Evolutionary conservation across 2,113 vertebrate species (phyloP).

Genomic region (Glareola pratincola): DNA sequence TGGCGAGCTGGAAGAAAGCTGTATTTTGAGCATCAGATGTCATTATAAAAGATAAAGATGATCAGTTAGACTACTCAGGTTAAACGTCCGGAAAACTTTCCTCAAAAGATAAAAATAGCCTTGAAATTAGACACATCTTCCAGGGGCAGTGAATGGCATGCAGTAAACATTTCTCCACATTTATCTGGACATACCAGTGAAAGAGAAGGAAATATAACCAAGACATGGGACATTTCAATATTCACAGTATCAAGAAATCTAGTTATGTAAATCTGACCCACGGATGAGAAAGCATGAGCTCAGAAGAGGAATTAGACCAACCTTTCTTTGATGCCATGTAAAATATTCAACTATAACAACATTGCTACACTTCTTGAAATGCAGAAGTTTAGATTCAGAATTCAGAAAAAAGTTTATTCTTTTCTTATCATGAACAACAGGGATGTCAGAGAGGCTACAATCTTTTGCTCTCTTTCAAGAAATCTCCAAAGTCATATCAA

Average conservation of each 20-base stretch:
- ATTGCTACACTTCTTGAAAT: not conserved
- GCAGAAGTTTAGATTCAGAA: not conserved
- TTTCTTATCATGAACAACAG: not conserved
- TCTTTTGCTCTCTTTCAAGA: not conserved
- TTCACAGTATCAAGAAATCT: not conserved
- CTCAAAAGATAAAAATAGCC: not conserved
- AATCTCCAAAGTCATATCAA: not conserved
- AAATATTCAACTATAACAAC: not conserved
- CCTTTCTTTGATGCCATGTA: not conserved
- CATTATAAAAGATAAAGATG: not conserved
- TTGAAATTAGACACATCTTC: not conserved
- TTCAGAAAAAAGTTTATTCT: not conserved
- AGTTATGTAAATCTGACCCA: not conserved
- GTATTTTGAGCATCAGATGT: not conserved
- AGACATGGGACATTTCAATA: not conserved
- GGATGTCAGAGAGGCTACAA: not conserved
- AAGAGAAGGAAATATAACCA: not conserved
- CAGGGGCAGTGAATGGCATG: not conserved
- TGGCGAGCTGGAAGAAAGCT: not conserved
- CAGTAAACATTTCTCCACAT: not conserved
- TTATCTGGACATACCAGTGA: not conserved
- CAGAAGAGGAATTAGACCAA: not conserved
- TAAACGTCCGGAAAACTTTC: not conserved
- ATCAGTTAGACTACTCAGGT: not conserved
- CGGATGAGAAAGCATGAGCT: not conserved